phyloP scores from a whole-genome alignment of 2,888 invertebrate species.

The Scaptomyza reducta region DNA sequence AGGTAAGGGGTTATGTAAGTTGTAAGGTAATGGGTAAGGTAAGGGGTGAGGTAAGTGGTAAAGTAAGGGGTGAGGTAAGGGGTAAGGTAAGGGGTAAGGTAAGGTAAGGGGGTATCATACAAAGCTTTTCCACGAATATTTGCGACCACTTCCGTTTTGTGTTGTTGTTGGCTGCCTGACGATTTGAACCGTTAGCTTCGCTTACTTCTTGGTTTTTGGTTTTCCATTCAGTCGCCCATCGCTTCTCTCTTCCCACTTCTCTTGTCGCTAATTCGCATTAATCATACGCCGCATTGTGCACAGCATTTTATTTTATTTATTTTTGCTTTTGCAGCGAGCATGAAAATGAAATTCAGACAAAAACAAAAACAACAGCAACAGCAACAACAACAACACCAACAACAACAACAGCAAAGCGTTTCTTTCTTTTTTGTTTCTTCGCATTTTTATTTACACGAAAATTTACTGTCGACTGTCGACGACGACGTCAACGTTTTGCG shows the following conservation, averaged over 20 bases:
- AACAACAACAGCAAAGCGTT: conserved; percentile 38
- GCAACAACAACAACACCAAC: conserved; percentile 23
- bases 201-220: conserved; percentile 10
- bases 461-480: conserved; percentile 45
- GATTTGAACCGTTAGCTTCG: conserved; percentile 28
- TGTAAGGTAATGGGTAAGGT: no score
- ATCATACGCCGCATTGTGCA: conserved; percentile 76
- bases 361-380: conserved; percentile 27
- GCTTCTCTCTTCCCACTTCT: background rate
- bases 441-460: conserved; percentile 72
- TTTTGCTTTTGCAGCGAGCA: conserved; percentile 26
- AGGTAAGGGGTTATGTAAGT: no score
- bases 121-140: conserved; percentile 71
- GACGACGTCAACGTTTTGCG: conserved; percentile 36
- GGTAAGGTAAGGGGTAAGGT: no score
- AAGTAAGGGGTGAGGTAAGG: no score
- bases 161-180: conserved; percentile 27
- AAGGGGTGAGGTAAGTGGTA: no score
- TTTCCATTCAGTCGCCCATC: background rate
- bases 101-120: background rate
- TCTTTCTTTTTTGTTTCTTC: conserved; percentile 55
- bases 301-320: conserved; percentile 66
- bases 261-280: conserved; percentile 71
- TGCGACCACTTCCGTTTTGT: conserved; percentile 59
- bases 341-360: conserved; percentile 68